A percentile compares a stretch with the other conserved stretches of the same genome.
phyloP scores from a whole-genome alignment of 2,888 invertebrate genomes.

The Phymatocera aterrima region DNA sequence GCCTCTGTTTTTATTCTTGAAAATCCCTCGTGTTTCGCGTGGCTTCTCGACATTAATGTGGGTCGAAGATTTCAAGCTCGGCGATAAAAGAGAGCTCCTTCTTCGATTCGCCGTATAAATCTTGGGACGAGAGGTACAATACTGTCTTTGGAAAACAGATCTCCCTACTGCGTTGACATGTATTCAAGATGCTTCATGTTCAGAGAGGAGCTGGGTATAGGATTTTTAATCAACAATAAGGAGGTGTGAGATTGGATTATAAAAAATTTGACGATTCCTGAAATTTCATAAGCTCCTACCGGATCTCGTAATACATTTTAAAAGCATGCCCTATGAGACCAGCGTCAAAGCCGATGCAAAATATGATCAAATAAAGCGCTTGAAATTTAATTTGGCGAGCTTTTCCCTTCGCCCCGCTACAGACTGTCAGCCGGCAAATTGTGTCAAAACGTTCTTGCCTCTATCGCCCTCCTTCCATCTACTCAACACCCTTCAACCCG shows the following conservation, averaged over 20 bases:
- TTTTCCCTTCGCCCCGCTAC: slow-evolving; percentile 62
- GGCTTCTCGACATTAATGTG: neutral
- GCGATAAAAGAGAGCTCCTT: neutral
- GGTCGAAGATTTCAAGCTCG: neutral
- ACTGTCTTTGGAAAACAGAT: too few species aligned
- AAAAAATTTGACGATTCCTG: slow-evolving; percentile 18
- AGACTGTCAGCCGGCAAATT: slow-evolving; percentile 51
- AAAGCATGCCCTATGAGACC: slow-evolving; percentile 71
- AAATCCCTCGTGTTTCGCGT: neutral
- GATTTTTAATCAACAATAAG: neutral
- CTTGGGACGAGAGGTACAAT: neutral
- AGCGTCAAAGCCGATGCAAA: slow-evolving; percentile 73
- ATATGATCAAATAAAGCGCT: slow-evolving; percentile 73
- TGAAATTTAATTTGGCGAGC: slow-evolving; percentile 70
- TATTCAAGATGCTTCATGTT: too few species aligned
- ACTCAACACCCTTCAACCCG: slow-evolving; percentile 22
- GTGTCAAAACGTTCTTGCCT: slow-evolving; percentile 55
- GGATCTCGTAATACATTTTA: slow-evolving; percentile 69
- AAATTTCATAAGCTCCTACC: slow-evolving; percentile 34
- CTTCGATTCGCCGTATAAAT: neutral
- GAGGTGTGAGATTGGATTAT: neutral
- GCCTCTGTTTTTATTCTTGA: neutral
- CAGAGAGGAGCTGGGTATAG: neutral
- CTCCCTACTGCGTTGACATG: too few species aligned
- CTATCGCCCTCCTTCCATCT: slow-evolving; percentile 41